These are phyloP conservation scores for Lepus europaeus DNA, from an alignment of 2,113 vertebrate genomes.

Conservation along the genomic window DNA sequence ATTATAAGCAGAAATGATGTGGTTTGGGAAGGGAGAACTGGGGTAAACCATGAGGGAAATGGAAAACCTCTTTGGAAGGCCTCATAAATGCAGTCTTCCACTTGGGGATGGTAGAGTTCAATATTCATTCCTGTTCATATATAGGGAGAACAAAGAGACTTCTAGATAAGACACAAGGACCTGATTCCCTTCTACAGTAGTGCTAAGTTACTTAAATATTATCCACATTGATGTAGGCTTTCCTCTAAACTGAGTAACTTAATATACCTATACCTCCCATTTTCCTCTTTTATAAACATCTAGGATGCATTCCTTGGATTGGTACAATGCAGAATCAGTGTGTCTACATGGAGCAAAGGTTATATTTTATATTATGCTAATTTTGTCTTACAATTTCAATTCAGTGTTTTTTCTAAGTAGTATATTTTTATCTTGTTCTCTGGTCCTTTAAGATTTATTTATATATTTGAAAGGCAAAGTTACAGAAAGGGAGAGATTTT, in stretches of 20 bases:
- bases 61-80: neutral
- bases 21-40: neutral
- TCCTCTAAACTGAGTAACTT: neutral
- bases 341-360: neutral
- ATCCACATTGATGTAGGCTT: neutral
- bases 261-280: neutral
- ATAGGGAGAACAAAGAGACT: accelerated
- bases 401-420: neutral
- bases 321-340: neutral
- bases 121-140: neutral
- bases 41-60: neutral
- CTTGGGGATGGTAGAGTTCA: neutral
- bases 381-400: neutral
- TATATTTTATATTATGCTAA: neutral
- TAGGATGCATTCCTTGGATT: neutral
- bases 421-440: neutral
- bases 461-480: too few species aligned
- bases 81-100: neutral
- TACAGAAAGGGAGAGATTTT: too few species aligned
- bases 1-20: neutral
- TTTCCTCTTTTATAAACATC: neutral
- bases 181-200: neutral
- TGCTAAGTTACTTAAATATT: neutral
- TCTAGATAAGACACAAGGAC: neutral
- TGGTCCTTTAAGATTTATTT: neutral